Evolutionary conservation across 2,888 invertebrate species (phyloP).

Genomic region (Campaea margaritaria): DNA sequence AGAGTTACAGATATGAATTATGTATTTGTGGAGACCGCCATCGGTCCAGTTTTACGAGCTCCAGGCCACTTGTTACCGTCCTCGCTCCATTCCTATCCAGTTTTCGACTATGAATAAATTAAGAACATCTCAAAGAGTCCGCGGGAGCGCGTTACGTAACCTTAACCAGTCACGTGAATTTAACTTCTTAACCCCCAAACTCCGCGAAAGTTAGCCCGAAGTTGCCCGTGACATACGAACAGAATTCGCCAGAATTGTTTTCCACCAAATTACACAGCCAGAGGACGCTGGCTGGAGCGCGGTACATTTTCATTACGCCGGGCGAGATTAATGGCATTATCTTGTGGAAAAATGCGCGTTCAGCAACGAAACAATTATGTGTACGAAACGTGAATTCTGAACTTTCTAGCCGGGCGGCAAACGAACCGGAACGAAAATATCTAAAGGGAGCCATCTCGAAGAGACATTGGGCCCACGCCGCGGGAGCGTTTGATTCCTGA

Average conservation of each 20-base stretch:
- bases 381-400: slow-evolving; percentile 49
- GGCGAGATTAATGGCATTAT: slow-evolving; percentile 76
- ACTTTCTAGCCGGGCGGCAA: slow-evolving; percentile 51
- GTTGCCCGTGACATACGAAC: slow-evolving; percentile 53
- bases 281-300: slow-evolving; percentile 50
- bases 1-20: slow-evolving; percentile 64
- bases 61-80: slow-evolving; percentile 43
- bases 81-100: slow-evolving; percentile 57
- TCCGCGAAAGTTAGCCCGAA: slow-evolving; percentile 48
- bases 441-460: slow-evolving; percentile 58
- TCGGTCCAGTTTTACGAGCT: slow-evolving; percentile 50
- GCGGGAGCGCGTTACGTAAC: slow-evolving; percentile 42
- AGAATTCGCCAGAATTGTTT: slow-evolving; percentile 61
- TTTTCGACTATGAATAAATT: slow-evolving; percentile 70
- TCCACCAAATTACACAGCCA: slow-evolving; percentile 58
- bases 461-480: slow-evolving; percentile 60
- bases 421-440: slow-evolving; percentile 64
- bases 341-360: slow-evolving; percentile 72
- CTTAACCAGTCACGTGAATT: slow-evolving; percentile 49
- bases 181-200: slow-evolving; percentile 61
- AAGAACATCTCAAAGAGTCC: slow-evolving; percentile 44
- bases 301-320: slow-evolving; percentile 73
- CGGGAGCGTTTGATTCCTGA: slow-evolving; percentile 76
- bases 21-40: slow-evolving; percentile 51
- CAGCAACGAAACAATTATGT: slow-evolving; percentile 71